Evolutionary conservation across 2,888 invertebrate genomes (phyloP).

Genomic region (Nomada fucata): DNA sequence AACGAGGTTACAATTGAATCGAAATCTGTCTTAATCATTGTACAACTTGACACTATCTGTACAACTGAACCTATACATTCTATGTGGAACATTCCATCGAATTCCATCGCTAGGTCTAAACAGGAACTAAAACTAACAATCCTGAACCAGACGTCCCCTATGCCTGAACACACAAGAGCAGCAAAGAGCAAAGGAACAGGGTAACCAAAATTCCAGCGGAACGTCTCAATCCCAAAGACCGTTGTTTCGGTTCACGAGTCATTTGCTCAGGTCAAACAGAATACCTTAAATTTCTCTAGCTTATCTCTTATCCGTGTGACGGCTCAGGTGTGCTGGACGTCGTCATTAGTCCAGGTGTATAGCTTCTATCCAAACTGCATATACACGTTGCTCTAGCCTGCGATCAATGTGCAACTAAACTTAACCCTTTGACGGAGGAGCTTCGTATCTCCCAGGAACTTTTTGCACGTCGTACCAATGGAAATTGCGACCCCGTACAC

Average conservation of each 20-base stretch:
- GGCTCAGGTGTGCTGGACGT: not conserved
- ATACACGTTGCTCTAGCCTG: too few relatives aligned
- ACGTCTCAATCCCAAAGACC: not conserved
- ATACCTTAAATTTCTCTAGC: slow-evolving; percentile 23
- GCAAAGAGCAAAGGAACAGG: not conserved
- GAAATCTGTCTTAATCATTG: too few relatives aligned
- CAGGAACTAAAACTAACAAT: not conserved
- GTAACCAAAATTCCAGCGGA: slow-evolving; percentile 15
- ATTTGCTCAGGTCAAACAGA: slow-evolving; percentile 34
- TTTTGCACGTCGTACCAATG: too few relatives aligned
- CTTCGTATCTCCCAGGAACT: too few relatives aligned
- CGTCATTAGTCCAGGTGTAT: slow-evolving; percentile 19
- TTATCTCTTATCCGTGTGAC: slow-evolving; percentile 35
- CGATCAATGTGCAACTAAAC: too few relatives aligned
- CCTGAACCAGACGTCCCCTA: not conserved
- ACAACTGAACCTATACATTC: not conserved
- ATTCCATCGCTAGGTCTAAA: not conserved
- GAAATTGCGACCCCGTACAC: too few relatives aligned
- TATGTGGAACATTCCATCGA: not conserved
- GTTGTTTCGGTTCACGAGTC: slow-evolving; percentile 5
- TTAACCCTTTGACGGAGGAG: too few relatives aligned
- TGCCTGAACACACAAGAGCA: not conserved
- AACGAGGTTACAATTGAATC: too few relatives aligned
- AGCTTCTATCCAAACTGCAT: too few relatives aligned
- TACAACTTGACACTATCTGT: too few relatives aligned